Percentiles rank a stretch among this genome's conserved stretches.
Evolutionary conservation across 2,113 vertebrate genomes (phyloP).

Genomic region (Malurus melanocephalus): DNA sequence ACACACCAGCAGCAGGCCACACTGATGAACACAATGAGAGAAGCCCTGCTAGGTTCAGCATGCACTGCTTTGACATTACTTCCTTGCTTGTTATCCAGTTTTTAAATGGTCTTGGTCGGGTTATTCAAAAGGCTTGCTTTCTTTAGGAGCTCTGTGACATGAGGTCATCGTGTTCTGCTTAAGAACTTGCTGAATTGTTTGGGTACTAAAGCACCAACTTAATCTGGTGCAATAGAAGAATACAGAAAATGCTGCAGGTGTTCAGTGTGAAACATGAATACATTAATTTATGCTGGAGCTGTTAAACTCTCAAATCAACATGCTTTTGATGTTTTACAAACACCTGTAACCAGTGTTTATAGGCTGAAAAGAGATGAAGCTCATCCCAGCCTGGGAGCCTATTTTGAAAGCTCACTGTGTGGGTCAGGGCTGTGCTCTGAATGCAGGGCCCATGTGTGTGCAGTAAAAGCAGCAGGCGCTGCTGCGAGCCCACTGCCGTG

Average conservation of each 20-base stretch:
- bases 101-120: neutral
- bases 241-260: neutral
- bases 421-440: neutral
- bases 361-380: neutral
- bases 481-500: rapidly evolving
- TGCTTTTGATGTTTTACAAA: neutral
- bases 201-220: neutral
- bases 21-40: neutral
- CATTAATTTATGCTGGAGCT: neutral
- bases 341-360: neutral
- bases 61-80: neutral
- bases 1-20: neutral
- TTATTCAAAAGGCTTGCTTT: neutral
- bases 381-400: neutral
- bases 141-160: neutral
- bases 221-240: neutral
- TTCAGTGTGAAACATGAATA: neutral
- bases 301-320: neutral
- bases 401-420: neutral
- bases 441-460: neutral
- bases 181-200: neutral
- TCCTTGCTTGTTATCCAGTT: slow-evolving; percentile 21
- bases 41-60: slow-evolving; percentile 18
- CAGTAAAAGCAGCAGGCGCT: neutral
- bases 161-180: neutral